Evolutionary conservation across 2,888 invertebrate species (phyloP), one percentile per base, ranked within the genome.

Genomic region (Nomada flava): DNA sequence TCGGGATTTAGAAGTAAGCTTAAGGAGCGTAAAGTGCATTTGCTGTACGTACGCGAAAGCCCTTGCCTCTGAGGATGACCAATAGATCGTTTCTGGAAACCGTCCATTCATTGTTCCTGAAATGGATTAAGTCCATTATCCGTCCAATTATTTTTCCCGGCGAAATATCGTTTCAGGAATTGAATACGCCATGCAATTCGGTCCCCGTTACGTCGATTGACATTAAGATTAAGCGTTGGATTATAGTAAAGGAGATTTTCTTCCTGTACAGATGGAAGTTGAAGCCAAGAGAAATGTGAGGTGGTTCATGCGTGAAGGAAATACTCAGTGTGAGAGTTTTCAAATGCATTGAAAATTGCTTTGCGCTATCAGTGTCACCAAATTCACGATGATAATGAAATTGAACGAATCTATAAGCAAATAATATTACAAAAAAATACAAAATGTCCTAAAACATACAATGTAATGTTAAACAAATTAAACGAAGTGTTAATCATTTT

Each of bases 71-170:
- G 13, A 42, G 52, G 50, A 52, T 60, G 67, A 74, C 52, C 74
- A 60, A 74, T 67, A 42, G 52, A 52, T 60, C 67, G 50, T 15
- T 52, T 60, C 50, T 42, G 15, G 59, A 26, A 52, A n/a, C 42
- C 23, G 44, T 52, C 59, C 18, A 26, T 52, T 52, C 59, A 60
- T 67, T 68, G 59, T 68, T 59, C 59, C 42, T n/a, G 4, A 57
- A n/a, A 67, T n/a, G 60, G 67, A 74, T 74, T 59, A 67, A n/a
- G 13, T 44, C 67, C 67, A 60, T 67, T 74, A 74, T 59, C 67
- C 67, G 13, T 50, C 42, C 67, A 74, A 74, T 74, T 67, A 60
- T 74, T 74, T 60, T 26, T 10, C 57, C 50, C 29, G 20, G 42
- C n/a, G 60, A 74, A 67, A 74, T 68, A 68, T 75, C 59, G 42